Evolutionary conservation across 1,140 invertebrate genomes (phyloP).

Genomic region (Trichonephila clavata): DNA sequence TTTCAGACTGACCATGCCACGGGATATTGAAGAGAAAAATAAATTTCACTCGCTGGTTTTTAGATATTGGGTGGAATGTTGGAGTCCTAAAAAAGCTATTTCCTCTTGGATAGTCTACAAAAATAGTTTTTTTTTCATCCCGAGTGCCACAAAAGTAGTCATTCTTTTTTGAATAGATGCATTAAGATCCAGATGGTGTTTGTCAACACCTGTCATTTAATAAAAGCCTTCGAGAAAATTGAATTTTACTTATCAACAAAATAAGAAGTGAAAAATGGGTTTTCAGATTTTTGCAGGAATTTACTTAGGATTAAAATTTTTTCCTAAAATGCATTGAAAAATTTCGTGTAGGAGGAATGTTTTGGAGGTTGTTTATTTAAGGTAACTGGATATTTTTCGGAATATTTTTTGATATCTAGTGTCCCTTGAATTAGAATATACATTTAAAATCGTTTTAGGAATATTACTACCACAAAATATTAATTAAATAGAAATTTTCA

Average conservation of each 20-base stretch:
- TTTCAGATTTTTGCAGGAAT: too few species aligned
- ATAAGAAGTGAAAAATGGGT: too few species aligned
- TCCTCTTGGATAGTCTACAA: background rate
- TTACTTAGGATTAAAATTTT: too few species aligned
- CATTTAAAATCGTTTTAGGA: too few species aligned
- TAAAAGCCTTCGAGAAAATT: background rate
- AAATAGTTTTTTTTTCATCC: slow-evolving; percentile 18
- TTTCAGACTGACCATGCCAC: slow-evolving; percentile 33
- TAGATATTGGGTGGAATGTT: slow-evolving; percentile 32
- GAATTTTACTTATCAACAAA: background rate
- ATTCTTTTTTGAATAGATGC: background rate
- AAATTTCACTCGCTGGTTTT: slow-evolving; percentile 41
- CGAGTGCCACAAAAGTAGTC: background rate
- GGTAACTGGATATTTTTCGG: too few species aligned
- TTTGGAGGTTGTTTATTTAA: too few species aligned
- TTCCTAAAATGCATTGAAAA: too few species aligned
- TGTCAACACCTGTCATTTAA: background rate
- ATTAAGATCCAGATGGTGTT: background rate
- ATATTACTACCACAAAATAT: too few species aligned
- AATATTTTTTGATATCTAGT: too few species aligned
- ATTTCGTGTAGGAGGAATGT: too few species aligned
- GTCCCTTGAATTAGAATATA: too few species aligned
- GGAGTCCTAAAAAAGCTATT: slow-evolving; percentile 26
- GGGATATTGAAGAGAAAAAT: slow-evolving; percentile 32
- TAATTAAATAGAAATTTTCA: too few species aligned